Base-by-base conservation (phyloP, 2,888 invertebrate genomes). In the Nemotelus pantherinus region DNA sequence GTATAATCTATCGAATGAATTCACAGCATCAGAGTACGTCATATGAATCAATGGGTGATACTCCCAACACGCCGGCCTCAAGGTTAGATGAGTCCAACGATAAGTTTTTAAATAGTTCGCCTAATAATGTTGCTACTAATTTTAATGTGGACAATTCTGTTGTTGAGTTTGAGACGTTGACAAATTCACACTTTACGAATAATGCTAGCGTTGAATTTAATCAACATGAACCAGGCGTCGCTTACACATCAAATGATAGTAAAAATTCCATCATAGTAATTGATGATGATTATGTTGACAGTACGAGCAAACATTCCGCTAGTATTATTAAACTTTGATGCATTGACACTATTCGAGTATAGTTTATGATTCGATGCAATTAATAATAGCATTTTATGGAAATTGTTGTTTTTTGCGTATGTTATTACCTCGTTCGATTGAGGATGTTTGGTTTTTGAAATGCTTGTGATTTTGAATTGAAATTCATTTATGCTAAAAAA, bases 11-110 rank as follows among this genome's bases (percentile, higher is more conserved):
- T 90, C 94, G 94, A 84, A 94, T 94, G 87, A 92, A 93, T 84
- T 91, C 92, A 84, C 89, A 89, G 85, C 90, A 90, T 85, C 93
- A 93, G 87, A 88, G 89, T 86, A 90, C 89, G 88, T 89, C 89
- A 85, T 95, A 96, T 92, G 93, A 95, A 89, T 95, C 95, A 83
- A 95, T 95, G 95, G 95, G 95, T 89, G 93, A 91, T 89, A 94
- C 92, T 87, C 74, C 74, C 9, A 74, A 70, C 41, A 55, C 70
- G 53, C 70, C 70, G 43, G 92, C 91, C 88, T 92, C 92, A 90
- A 94, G 94, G 93, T 93, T 92, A 93, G 93, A 92, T 80, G 83
- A 85, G 60, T 82, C 85, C 79, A 85, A 85, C 83, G 86, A 86
- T 83, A 86, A 84, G 83, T 84, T 86, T 83, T 85, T 86, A 82